Conservation (phyloP, 30 jellyfish, hydroid and myxozoan species). For the Turritopsis rubra region DNA sequence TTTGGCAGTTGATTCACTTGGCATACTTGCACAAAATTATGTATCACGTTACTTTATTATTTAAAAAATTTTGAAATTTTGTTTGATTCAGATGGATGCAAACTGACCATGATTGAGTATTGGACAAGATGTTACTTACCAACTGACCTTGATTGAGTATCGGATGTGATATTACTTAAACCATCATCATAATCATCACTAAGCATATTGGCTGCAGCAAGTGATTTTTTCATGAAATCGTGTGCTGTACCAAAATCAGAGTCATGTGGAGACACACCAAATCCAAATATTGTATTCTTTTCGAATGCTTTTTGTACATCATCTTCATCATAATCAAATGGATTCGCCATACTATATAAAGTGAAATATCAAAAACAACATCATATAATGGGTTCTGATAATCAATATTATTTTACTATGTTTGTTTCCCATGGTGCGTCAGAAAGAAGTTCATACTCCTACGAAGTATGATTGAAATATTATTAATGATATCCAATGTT, state of each 20-base stretch:
- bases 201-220: constrained; percentile 8
- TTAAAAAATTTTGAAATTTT: too few relatives aligned
- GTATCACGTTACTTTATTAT: not conserved
- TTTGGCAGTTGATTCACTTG: not conserved
- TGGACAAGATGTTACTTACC: not conserved
- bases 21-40: not conserved
- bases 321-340: constrained; percentile 5
- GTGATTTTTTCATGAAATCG: constrained; percentile 6
- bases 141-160: not conserved
- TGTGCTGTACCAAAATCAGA: not conserved
- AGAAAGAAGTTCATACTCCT: not conserved
- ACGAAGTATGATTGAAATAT: too few relatives aligned
- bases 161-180: not conserved
- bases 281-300: not conserved
- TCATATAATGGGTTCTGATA: too few relatives aligned
- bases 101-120: not conserved
- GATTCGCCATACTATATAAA: not conserved
- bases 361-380: too few relatives aligned
- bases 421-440: too few relatives aligned
- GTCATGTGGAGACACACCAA: constrained; percentile 11
- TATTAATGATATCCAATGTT: too few relatives aligned
- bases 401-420: too few relatives aligned
- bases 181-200: not conserved
- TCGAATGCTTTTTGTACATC: not conserved
- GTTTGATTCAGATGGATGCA: too few relatives aligned